Evolutionary conservation across 2,113 vertebrate genomes (phyloP), one percentile per base, ranked within the genome.

Genomic region (Ceyx cyanopectus): DNA sequence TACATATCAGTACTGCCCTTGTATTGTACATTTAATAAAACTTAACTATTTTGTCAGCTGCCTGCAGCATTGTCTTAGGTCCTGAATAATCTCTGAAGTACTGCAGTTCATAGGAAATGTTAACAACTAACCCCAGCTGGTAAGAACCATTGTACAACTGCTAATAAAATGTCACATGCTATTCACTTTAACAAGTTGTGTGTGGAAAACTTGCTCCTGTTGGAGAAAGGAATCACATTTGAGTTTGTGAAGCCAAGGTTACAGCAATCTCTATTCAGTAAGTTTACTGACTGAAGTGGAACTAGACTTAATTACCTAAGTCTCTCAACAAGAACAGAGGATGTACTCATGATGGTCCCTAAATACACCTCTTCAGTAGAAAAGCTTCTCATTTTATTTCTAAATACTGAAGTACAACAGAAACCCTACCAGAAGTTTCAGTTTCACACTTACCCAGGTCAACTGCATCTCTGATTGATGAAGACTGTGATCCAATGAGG

Each of bases 401-500:
- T 57, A 54, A 72, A 34, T 14, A 62, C 12, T 51, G 2, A 69
- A 82, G 20, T 46, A 46, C 70, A 80, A 69, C 73, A 57, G 24
- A 79, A 90, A 69, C n/a, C 4, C 23, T 70, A 54, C 15, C n/a
- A 66, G 15, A 62, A 65, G 9, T 88, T 23, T 56, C 61, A 68
- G 32, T 86, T 85, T 90, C 67, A 63, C 89, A 95, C 99, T 98
- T 97, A 99, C 99, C 99, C 97, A 99, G 97, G 87, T 98, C 98
- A 83, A 98, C 98, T 26, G 99, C 99, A 86, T 98, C 98, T 97
- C 95, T 98, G 96, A 99, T 98, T 0, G 98, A 98, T 14, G 98
- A 98, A 56, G 96, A 96, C 85, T 97, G 98, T 69, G 98, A 97
- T 93, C 98, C 98, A 67, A 98, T 97, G 74, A 99, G 96, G 97